These are phyloP conservation scores for Priocnemis perturbator DNA, from an alignment of 2,888 invertebrate species.

Conservation along the genomic window DNA sequence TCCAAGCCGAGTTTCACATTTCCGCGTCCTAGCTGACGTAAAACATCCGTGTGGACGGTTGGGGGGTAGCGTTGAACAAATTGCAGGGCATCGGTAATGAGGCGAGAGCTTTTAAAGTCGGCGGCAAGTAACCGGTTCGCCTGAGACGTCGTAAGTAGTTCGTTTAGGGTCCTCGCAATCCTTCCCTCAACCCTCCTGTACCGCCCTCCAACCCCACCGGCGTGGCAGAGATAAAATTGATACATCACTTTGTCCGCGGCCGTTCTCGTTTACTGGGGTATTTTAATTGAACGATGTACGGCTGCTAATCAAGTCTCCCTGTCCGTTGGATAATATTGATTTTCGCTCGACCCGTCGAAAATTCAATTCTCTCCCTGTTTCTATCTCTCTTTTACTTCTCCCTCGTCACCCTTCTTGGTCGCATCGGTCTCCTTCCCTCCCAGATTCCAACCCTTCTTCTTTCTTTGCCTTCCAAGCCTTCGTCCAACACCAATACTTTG, in stretches of 20 bases:
- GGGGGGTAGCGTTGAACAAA: not conserved
- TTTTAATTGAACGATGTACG: constrained; percentile 59
- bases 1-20: not conserved
- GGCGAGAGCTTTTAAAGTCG: not conserved
- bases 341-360: constrained; percentile 53
- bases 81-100: not conserved
- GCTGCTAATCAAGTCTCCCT: constrained; percentile 57
- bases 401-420: not conserved
- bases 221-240: constrained; percentile 37
- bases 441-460: not conserved
- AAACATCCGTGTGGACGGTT: not conserved
- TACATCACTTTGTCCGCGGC: constrained; percentile 41
- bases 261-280: constrained; percentile 37
- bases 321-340: constrained; percentile 57
- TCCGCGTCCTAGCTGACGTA: not conserved
- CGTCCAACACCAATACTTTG: not conserved
- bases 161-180: no score
- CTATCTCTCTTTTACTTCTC: constrained; percentile 4
- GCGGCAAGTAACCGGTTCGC: no score
- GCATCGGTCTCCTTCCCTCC: not conserved
- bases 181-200: not conserved
- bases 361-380: constrained; percentile 46
- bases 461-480: not conserved
- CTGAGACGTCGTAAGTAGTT: no score
- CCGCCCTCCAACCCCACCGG: not conserved